Evolutionary conservation across 2,888 invertebrate species (phyloP).

Genomic region (Apomyelois bistriatella): DNA sequence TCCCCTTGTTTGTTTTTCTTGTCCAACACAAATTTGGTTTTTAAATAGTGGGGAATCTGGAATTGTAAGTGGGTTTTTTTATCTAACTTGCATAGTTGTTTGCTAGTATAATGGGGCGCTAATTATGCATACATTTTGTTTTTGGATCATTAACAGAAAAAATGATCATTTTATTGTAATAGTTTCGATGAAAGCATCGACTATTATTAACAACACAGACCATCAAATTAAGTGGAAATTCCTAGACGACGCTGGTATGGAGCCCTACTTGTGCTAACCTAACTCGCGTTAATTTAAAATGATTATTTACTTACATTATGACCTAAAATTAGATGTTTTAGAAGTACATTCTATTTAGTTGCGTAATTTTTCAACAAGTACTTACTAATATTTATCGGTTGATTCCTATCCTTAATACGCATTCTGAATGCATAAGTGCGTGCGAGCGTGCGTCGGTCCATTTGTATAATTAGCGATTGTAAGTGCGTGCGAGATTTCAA

Average conservation of each 20-base stretch:
- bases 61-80: slow-evolving; percentile 38
- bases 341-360: not conserved
- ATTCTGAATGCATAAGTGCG: not conserved
- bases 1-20: slow-evolving; percentile 57
- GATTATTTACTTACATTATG: no score
- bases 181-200: no score
- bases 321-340: no score
- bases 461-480: not conserved
- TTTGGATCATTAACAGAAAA: not conserved
- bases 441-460: not conserved
- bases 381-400: not conserved
- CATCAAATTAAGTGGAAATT: no score
- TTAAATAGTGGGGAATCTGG: slow-evolving; percentile 38
- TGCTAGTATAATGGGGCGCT: slow-evolving; percentile 32
- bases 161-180: no score
- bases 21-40: slow-evolving; percentile 59
- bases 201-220: no score
- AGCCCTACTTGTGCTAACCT: no score
- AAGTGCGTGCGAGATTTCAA: not conserved
- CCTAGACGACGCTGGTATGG: no score
- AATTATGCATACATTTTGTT: slow-evolving; percentile 19
- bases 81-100: slow-evolving; percentile 26
- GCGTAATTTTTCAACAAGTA: not conserved
- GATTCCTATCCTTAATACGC: not conserved
- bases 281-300: no score